phyloP scores from a whole-genome alignment of 2,113 vertebrate species.

The Istiophorus platypterus region DNA sequence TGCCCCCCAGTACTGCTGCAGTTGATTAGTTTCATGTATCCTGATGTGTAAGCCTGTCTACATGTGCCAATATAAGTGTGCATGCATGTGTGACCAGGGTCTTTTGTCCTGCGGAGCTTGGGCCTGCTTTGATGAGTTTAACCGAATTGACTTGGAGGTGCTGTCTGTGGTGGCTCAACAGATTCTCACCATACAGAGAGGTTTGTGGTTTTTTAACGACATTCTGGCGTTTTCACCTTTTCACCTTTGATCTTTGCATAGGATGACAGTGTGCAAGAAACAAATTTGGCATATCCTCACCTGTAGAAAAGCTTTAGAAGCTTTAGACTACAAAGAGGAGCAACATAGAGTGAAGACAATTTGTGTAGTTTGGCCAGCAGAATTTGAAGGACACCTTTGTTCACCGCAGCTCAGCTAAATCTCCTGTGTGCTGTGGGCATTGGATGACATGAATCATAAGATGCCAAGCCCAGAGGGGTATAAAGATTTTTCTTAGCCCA shows the following conservation, averaged over 20 bases:
- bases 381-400: constrained; percentile 49
- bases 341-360: constrained; percentile 18
- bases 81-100: constrained; percentile 79
- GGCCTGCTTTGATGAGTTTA: constrained; percentile 97
- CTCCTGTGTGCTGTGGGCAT: neutral
- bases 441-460: neutral
- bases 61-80: constrained; percentile 18
- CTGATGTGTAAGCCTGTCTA: neutral
- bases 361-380: constrained; percentile 41
- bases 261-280: constrained; percentile 24
- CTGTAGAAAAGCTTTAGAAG: neutral
- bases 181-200: constrained; percentile 96
- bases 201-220: constrained; percentile 73
- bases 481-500: neutral
- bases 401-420: constrained; percentile 7
- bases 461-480: neutral
- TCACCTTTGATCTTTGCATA: constrained; percentile 31
- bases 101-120: constrained; percentile 92
- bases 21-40: neutral
- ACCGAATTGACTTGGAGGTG: constrained; percentile 95
- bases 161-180: constrained; percentile 95
- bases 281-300: constrained; percentile 13
- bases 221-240: neutral
- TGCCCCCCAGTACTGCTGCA: neutral
- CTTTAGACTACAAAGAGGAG: constrained; percentile 40